Conservation (phyloP, 2,888 invertebrate genomes). For the Zaprionus bogoriensis region DNA sequence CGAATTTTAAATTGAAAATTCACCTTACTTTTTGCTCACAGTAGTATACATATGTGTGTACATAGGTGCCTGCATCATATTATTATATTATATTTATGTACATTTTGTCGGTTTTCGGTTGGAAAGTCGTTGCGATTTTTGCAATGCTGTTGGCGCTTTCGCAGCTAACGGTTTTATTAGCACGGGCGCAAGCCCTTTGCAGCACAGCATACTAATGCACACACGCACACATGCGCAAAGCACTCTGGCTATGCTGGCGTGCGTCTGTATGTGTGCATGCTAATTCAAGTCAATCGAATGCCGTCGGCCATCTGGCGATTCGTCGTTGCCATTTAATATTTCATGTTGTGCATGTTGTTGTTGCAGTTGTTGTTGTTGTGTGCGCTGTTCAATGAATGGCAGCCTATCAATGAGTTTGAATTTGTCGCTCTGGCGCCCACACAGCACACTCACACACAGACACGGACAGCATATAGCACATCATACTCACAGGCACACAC, state of each 20-base stretch:
- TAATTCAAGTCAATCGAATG: constrained; percentile 5
- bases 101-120: too few species aligned
- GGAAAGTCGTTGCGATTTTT: constrained; percentile 5
- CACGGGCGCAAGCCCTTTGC: constrained; percentile 24
- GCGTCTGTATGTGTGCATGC: background rate
- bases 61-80: too few species aligned
- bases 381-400: constrained; percentile 53
- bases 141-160: constrained; percentile 17
- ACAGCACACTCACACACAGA: constrained; percentile 24
- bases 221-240: background rate
- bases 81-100: too few species aligned
- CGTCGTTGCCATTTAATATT: constrained; percentile 26
- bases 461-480: constrained; percentile 42
- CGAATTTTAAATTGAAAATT: too few species aligned
- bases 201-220: background rate
- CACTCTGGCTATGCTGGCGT: too few species aligned
- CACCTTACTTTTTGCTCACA: too few species aligned
- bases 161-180: constrained; percentile 41
- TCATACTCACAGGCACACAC: constrained; percentile 20
- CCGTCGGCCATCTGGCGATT: constrained; percentile 46
- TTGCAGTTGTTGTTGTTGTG: constrained; percentile 8
- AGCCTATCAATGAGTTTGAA: constrained; percentile 58
- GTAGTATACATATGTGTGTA: too few species aligned
- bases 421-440: constrained; percentile 50
- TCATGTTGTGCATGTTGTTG: constrained; percentile 13